A percentile compares a stretch with the other conserved stretches of the same genome.
Evolutionary conservation across 2,797 vertebrate species (phyloP).

Genomic region (Pipistrellus pygmaeus): DNA sequence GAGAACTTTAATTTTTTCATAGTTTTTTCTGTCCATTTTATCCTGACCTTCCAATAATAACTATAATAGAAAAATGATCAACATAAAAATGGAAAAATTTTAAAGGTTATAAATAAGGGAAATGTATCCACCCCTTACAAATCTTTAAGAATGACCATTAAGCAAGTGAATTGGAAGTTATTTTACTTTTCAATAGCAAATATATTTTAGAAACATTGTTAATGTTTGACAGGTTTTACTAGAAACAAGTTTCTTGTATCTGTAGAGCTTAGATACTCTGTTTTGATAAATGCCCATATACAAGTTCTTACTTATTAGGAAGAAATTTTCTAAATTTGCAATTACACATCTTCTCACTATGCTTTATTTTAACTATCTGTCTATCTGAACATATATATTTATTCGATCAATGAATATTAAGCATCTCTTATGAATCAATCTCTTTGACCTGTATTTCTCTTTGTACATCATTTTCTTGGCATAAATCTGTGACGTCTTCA

Average conservation of each 20-base stretch:
- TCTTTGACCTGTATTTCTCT: background rate
- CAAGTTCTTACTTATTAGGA: background rate
- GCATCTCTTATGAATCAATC: background rate
- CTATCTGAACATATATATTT: background rate
- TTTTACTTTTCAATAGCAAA: background rate
- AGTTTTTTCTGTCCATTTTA: background rate
- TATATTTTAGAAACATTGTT: background rate
- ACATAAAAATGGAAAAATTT: background rate
- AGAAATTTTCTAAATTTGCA: constrained; percentile 24
- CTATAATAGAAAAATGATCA: constrained; percentile 12
- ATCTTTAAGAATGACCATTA: background rate
- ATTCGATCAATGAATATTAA: background rate
- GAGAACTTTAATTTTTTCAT: background rate
- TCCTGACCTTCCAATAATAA: constrained; percentile 6
- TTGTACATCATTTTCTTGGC: background rate
- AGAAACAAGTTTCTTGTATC: background rate
- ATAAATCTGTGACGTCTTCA: background rate
- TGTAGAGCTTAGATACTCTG: background rate
- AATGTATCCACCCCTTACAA: background rate
- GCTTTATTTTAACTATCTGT: background rate
- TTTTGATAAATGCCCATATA: background rate
- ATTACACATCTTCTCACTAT: background rate
- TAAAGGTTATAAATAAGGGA: background rate
- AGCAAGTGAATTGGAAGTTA: background rate
- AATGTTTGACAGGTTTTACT: background rate